Percentiles rank a stretch among this genome's conserved stretches.
Conservation (phyloP, 1,140 invertebrate species). For the Argopecten irradians region DNA sequence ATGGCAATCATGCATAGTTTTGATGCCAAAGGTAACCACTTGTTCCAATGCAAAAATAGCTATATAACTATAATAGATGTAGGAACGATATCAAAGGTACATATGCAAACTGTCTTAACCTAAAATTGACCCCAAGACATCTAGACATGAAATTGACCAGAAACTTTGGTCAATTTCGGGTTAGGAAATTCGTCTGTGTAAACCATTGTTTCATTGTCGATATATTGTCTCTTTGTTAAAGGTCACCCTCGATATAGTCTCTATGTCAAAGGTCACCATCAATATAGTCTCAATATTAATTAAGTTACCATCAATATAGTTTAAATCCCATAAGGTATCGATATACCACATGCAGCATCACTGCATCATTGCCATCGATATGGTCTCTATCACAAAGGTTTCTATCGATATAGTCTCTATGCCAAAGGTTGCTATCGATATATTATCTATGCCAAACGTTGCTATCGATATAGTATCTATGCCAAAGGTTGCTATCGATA, state of each 20-base stretch:
- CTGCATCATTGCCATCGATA: slow-evolving; percentile 48
- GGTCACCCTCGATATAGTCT: not conserved
- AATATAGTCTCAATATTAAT: not conserved
- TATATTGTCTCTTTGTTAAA: not conserved
- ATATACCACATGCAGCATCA: not conserved
- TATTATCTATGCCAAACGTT: not conserved
- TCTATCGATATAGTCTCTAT: not conserved
- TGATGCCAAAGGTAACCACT: not conserved
- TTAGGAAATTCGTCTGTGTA: too few relatives aligned
- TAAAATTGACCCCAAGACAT: too few relatives aligned
- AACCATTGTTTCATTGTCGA: too few relatives aligned
- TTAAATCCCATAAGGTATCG: not conserved
- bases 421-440: not conserved
- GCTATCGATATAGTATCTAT: not conserved
- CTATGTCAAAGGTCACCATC: not conserved
- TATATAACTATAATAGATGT: too few relatives aligned
- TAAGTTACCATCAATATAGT: not conserved
- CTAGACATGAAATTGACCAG: too few relatives aligned
- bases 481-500: not conserved
- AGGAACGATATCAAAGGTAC: too few relatives aligned
- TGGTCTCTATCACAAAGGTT: not conserved
- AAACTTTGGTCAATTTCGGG: too few relatives aligned
- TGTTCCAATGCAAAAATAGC: too few relatives aligned
- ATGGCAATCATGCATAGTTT: not conserved
- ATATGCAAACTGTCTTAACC: too few relatives aligned